Evolutionary conservation across 2,888 invertebrate genomes (phyloP), one percentile per base, ranked within the genome.

Genomic region (Meteorus cinctellus): DNA sequence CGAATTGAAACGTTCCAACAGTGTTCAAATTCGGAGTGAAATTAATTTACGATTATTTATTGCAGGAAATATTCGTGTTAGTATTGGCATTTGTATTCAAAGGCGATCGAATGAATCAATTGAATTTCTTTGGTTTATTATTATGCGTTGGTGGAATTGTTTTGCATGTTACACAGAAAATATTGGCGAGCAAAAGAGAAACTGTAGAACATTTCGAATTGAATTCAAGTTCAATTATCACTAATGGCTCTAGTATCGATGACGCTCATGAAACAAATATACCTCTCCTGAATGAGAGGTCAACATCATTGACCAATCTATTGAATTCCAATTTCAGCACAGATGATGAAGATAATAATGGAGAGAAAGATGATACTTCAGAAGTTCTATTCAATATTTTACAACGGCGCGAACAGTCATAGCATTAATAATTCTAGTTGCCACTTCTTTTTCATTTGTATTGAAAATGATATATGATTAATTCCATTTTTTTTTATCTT

Each of bases 1-100:
- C 3, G 16, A n/a, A 62, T 62, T 16, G 14, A 77, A 60, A 51
- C 63, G n/a, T 59, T 51, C 27, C 41, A 16, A 55, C 14, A 19
- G 60, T 59, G 66, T 79, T 55, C 5, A 66, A 8, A 31, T 27
- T 68, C 59, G 60, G n/a, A 29, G 27, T 29, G 12, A 41, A 41
- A 0, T 76, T 29, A 63, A 67, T 74, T 36, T 16, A 68, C 48
- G 74, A 31, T 68, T 79, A 72, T 65, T 65, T 31, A 65, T 92
- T 92, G 16, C 90, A 98, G 97, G 99, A 99, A 92, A 94, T 98
- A 86, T 95, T 96, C 86, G 97, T 97, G 79, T 91, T 99, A 83
- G 93, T 95, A 66, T 90, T 99, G 82, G 99, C 98, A 0, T 96
- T 97, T 71, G 92, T 94, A 85, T 93, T 95, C 83, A 96, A 96